Base-by-base conservation (phyloP, 2,888 invertebrate species). In the Drosophila picticornis region DNA sequence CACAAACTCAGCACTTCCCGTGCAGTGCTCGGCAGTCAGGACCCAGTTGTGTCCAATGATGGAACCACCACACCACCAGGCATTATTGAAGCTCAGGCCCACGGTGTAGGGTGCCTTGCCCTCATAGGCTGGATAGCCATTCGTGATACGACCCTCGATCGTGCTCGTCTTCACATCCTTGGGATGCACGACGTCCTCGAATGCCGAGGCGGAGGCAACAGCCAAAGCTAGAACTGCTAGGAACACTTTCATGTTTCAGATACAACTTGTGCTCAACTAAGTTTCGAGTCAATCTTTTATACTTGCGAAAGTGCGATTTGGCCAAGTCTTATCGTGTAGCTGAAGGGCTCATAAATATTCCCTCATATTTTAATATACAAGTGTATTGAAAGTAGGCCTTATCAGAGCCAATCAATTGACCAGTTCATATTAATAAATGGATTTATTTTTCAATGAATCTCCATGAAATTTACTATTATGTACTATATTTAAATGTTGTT, bases 11-110 rank as follows among this genome's bases (percentile, higher is more conserved):
- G 72, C 67, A 63, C 59, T 64, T 6, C 74, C 65, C 13, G 72
- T 77, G 69, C 92, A 92, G 56, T 92, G 91, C 52, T 83, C 91
- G 29, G 91, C 91, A n/a, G 91, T 91, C 52, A 91, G 56, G 5
- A 92, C 72, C 83, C 85, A 91, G 46, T 25, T 75, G 50, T 81
- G 34, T 13, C 77, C 83, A 68, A 92, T 91, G 57, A 92, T 67
- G 6, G 92, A 87, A 65, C 91, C 91, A 63, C 92, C 90, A 51
- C 92, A 92, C 85, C 85, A 82, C 73, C 77, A 78, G 60, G 83
- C 83, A n/a, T 67, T 75, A 36, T 86, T 78, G 53, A 91, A 74
- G 22, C 89, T 84, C 11, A 90, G 75, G 2, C 90, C 92, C 4
- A 91, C 91, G 55, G 89, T 89, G 72, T 91, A 89, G 51, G 91